phyloP scores from a whole-genome alignment of 2,888 invertebrate genomes.

The Lymantria dispar region DNA sequence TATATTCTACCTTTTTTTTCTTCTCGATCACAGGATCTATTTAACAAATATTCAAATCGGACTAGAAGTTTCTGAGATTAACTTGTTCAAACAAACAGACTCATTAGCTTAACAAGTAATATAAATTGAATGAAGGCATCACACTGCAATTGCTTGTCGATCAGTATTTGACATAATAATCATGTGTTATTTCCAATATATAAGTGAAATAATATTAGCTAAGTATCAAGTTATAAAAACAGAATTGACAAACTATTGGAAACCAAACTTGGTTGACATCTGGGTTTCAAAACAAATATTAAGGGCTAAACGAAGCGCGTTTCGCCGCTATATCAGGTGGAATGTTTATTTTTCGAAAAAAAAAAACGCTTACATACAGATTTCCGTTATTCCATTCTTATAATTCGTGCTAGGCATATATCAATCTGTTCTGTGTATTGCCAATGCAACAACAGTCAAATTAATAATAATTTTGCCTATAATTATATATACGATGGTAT shows the following conservation, averaged over 20 bases:
- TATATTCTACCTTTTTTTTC: too few species aligned
- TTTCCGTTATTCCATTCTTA: background rate
- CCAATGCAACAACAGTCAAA: constrained; percentile 10
- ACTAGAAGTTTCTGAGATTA: too few species aligned
- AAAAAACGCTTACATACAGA: background rate
- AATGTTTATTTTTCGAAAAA: background rate
- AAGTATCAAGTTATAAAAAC: too few species aligned
- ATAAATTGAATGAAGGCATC: too few species aligned
- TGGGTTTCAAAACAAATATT: too few species aligned
- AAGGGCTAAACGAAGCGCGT: too few species aligned
- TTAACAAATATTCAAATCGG: too few species aligned
- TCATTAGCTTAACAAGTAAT: too few species aligned
- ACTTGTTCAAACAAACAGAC: too few species aligned
- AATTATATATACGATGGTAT: constrained; percentile 1
- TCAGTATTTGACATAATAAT: too few species aligned
- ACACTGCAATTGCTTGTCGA: too few species aligned
- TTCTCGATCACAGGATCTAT: too few species aligned
- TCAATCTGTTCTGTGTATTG: constrained; percentile 12
- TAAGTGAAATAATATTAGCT: background rate
- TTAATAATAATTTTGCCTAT: constrained; percentile 1
- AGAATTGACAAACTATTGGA: constrained; percentile 6
- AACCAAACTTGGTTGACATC: constrained; percentile 10
- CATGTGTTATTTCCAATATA: background rate
- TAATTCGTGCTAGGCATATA: background rate
- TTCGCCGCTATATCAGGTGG: background rate